phyloP scores from a whole-genome alignment of 2,888 invertebrate genomes.

The Ischnura elegans region DNA sequence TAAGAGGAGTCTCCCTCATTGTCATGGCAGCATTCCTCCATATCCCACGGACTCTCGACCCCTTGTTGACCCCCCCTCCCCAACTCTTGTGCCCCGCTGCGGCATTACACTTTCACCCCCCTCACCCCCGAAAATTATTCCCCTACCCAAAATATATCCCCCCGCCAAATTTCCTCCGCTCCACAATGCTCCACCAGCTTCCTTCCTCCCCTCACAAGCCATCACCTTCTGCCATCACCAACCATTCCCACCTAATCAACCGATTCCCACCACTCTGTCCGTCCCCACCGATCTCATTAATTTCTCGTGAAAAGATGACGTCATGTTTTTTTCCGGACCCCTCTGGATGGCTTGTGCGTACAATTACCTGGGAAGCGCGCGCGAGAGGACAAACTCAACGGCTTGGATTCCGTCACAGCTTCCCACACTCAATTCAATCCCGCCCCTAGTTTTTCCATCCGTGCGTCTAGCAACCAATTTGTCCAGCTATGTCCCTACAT shows the following conservation, averaged over 20 bases:
- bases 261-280: not conserved
- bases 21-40: constrained; percentile 65
- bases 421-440: not conserved
- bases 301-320: not conserved
- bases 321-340: constrained; percentile 7
- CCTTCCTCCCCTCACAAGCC: not conserved
- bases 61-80: not conserved
- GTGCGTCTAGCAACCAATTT: not conserved
- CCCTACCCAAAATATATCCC: too few species aligned
- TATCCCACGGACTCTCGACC: constrained; percentile 62
- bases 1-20: constrained; percentile 53
- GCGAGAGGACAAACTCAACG: too few species aligned
- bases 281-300: not conserved
- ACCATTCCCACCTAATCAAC: not conserved
- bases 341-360: not conserved
- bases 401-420: not conserved
- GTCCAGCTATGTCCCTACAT: too few species aligned
- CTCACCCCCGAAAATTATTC: too few species aligned
- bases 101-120: not conserved
- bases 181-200: not conserved
- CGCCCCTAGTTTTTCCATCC: not conserved
- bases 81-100: not conserved
- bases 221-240: not conserved
- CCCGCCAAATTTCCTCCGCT: not conserved
- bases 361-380: not conserved